Evolutionary conservation across 2,797 vertebrate genomes (phyloP).

Genomic region (Acanthiza pusilla): DNA sequence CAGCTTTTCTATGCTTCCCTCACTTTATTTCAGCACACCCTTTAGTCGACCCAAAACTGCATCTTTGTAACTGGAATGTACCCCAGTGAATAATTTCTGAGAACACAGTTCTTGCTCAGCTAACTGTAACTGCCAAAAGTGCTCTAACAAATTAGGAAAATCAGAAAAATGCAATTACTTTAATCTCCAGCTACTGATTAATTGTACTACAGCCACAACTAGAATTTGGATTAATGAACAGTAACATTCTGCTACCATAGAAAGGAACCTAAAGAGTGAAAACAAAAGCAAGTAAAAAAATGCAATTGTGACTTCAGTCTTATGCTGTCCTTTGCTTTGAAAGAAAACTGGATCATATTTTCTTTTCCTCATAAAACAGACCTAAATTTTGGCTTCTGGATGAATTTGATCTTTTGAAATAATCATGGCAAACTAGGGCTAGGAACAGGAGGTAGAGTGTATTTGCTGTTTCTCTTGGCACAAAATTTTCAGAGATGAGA

Average conservation of each 20-base stretch:
- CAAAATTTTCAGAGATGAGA: background rate
- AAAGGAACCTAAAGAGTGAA: background rate
- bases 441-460: background rate
- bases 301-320: background rate
- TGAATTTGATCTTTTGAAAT: background rate
- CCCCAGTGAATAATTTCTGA: background rate
- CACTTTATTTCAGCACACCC: background rate
- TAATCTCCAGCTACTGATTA: background rate
- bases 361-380: background rate
- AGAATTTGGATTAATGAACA: background rate
- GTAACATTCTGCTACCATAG: background rate
- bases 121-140: background rate
- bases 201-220: background rate
- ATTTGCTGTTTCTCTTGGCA: background rate
- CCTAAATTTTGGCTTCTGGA: background rate
- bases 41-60: background rate
- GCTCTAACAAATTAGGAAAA: background rate
- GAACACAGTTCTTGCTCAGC: background rate
- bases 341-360: background rate
- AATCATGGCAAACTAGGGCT: background rate
- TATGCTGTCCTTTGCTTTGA: background rate
- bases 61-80: background rate
- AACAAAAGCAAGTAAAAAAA: background rate
- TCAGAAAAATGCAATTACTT: constrained; percentile 8
- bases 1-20: background rate